Conservation (phyloP, 2,797 vertebrate genomes). For the Setipinna tenuifilis region DNA sequence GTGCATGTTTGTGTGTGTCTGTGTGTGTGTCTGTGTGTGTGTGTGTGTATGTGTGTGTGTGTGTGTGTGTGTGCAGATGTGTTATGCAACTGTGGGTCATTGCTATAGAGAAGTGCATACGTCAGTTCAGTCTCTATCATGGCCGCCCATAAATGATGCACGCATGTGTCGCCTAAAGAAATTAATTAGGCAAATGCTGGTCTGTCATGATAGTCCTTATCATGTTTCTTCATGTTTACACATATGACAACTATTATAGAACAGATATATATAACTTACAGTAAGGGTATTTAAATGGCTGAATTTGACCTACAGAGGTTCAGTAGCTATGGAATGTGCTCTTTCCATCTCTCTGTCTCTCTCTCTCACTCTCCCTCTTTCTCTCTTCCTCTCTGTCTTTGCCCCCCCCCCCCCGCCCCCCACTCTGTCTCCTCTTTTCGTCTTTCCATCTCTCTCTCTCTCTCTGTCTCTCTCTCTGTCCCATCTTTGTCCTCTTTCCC, state of each 20-base stretch:
- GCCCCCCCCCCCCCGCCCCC: neutral
- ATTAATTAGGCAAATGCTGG: neutral
- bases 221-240: neutral
- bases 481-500: constrained; percentile 23
- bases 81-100: constrained; percentile 28
- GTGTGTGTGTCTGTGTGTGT: constrained; percentile 25
- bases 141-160: neutral
- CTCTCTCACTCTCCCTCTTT: neutral
- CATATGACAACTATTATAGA: neutral
- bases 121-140: constrained; percentile 6
- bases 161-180: neutral
- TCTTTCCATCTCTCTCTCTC: neutral
- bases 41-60: constrained; percentile 23
- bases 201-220: neutral
- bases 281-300: neutral
- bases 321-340: constrained; percentile 28
- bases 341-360: neutral
- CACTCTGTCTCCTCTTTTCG: neutral
- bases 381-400: neutral
- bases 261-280: neutral
- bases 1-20: constrained; percentile 31
- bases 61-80: constrained; percentile 23
- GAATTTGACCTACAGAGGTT: neutral
- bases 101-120: constrained; percentile 1
- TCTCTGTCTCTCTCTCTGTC: constrained; percentile 3